phyloP scores from a whole-genome alignment of 2,113 vertebrate species.

The Plestiodon gilberti region DNA sequence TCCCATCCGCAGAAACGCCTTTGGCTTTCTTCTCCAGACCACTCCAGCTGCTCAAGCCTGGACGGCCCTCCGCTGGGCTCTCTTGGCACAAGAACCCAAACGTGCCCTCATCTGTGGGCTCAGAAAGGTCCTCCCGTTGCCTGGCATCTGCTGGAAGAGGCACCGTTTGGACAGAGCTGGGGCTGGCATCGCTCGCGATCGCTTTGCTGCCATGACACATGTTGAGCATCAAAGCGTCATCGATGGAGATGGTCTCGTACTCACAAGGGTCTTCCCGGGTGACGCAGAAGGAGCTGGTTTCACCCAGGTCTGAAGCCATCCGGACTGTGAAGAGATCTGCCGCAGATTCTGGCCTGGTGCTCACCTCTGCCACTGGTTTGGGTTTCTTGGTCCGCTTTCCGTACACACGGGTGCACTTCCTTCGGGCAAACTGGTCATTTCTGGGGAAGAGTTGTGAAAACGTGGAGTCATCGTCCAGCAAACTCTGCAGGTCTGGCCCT shows the following conservation, averaged over 20 bases:
- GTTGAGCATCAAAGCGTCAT: constrained; percentile 84
- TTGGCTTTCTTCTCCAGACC: constrained; percentile 67
- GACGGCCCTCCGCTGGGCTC: constrained; percentile 59
- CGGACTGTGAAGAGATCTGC: background rate
- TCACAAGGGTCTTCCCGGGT: constrained; percentile 76
- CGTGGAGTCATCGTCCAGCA: constrained; percentile 85
- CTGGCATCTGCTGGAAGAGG: constrained; percentile 37
- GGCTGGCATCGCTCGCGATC: constrained; percentile 54
- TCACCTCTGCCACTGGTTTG: constrained; percentile 40
- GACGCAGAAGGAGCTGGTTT: constrained; percentile 74
- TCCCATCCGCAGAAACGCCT: constrained; percentile 52
- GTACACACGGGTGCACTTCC: constrained; percentile 89
- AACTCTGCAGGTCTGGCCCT: constrained; percentile 70
- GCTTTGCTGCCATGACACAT: constrained; percentile 81
- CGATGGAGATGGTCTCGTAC: constrained; percentile 83
- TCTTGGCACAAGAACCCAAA: constrained; percentile 70
- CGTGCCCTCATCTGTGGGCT: constrained; percentile 54
- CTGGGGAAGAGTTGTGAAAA: constrained; percentile 91
- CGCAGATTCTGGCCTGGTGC: background rate
- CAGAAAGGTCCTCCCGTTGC: constrained; percentile 47
- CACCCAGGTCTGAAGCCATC: constrained; percentile 70
- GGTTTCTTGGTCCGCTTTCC: constrained; percentile 87
- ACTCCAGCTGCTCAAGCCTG: constrained; percentile 73
- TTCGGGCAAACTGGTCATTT: constrained; percentile 81
- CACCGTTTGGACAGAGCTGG: constrained; percentile 25